A percentile compares a stretch with the other conserved stretches of the same genome.
phyloP scores from a whole-genome alignment of 1,140 invertebrate species.

The Pristionchus pacificus region DNA sequence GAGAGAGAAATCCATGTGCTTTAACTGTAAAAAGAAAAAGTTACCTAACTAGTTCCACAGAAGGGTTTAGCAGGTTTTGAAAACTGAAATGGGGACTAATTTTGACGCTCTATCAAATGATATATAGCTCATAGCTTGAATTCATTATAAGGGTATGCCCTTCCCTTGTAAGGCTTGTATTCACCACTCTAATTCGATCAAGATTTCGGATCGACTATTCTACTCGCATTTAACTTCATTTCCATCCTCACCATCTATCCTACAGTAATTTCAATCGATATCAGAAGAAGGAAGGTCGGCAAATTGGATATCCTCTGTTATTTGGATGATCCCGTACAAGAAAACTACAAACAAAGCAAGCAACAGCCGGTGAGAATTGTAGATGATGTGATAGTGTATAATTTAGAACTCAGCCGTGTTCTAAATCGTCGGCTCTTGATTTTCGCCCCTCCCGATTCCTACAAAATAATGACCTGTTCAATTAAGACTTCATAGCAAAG shows the following conservation, averaged over 20 bases:
- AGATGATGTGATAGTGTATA: conserved; percentile 13
- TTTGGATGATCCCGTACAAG: conserved; percentile 30
- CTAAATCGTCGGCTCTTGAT: too few relatives aligned
- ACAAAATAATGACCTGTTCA: conserved; percentile 64
- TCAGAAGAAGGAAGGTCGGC: conserved; percentile 61
- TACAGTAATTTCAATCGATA: conserved; percentile 27
- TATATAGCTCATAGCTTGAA: too few relatives aligned
- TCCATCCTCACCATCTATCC: conserved; percentile 84
- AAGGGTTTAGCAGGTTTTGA: too few relatives aligned
- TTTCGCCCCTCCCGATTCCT: too few relatives aligned
- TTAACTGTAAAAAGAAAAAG: too few relatives aligned
- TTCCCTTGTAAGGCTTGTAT: too few relatives aligned
- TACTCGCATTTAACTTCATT: conserved; percentile 80
- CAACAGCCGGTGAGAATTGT: conserved; percentile 15
- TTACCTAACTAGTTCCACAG: too few relatives aligned
- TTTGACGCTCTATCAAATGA: too few relatives aligned
- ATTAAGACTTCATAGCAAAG: conserved; percentile 74
- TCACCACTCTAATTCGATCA: too few relatives aligned
- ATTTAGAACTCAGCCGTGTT: conserved; percentile 15
- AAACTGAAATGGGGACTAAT: too few relatives aligned
- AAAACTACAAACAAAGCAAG: conserved; percentile 33
- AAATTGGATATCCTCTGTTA: conserved; percentile 68
- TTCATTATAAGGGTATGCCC: too few relatives aligned
- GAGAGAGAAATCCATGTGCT: too few relatives aligned
- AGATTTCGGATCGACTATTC: conserved; percentile 79